Evolutionary conservation across 2,113 vertebrate genomes (phyloP), one percentile per base, ranked within the genome.

Genomic region (Cyanoderma ruficeps): DNA sequence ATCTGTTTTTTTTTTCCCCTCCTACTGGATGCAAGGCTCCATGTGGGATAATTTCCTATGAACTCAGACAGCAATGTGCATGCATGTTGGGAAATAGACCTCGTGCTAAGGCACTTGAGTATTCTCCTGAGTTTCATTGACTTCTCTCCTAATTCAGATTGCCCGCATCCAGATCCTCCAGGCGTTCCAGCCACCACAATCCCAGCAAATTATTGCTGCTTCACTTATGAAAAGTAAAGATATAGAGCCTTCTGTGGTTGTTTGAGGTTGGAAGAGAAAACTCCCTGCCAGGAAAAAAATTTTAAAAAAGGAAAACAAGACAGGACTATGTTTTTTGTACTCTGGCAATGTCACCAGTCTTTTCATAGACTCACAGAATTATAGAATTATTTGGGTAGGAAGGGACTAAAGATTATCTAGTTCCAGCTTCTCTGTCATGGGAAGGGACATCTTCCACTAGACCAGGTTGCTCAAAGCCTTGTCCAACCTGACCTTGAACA

Each of bases 91-190:
- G 83, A 82, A 95, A 91, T 37, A 94, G 74, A 44, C 25, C 22
- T 69, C 5, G 31, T 2, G 2, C 22, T 81, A 33, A 81, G 37
- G 25, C 59, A 14, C 46, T 96, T 63, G 33, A 31, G 1, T 70
- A 74, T 37, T 64, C 71, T 83, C 85, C 16, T 55, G 35, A 28
- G 83, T 57, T 95, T 83, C 75, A 22, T 30, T 91, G 90, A 90
- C 82, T 90, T 95, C 47, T 96, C 35, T 56, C 56, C 85, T 90
- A 72, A 77, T 81, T 95, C 47, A 28, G 44, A 72, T 37, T 84
- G 20, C 30, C n/a, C 3, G 0, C 44, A 85, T 56, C 65, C 83
- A 75, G 46, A 69, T 84, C 61, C 53, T 37, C 28, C 44, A 71
- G 64, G 28, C 63, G 42, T 60, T 78, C 47, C 64, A 67, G 52